phyloP scores from a whole-genome alignment of 1,140 invertebrate genomes.

The Berghia stephanieae region DNA sequence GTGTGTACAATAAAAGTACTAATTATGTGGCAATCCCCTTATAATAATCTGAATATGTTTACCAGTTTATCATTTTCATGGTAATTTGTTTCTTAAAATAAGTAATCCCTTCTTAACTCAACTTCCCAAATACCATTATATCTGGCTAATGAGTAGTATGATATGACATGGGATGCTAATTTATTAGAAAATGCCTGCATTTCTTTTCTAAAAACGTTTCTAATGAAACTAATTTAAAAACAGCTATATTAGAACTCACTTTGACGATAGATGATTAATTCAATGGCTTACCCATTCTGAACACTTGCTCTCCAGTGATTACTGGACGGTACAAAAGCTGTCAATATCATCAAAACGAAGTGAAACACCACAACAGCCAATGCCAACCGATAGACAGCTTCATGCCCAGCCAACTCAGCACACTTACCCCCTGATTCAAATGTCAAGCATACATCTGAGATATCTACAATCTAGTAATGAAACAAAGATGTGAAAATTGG shows the following conservation, averaged over 20 bases:
- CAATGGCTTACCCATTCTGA: constrained; percentile 65
- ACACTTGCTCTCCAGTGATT: constrained; percentile 64
- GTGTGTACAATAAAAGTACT: no score
- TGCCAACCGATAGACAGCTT: constrained; percentile 68
- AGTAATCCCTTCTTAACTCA: background rate
- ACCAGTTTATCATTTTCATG: no score
- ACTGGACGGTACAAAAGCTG: constrained; percentile 63
- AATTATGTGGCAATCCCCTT: no score
- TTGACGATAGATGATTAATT: background rate
- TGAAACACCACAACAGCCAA: constrained; percentile 66
- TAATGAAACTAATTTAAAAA: no score
- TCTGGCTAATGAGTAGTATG: background rate
- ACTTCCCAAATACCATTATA: background rate
- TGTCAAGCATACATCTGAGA: background rate
- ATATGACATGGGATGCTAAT: background rate
- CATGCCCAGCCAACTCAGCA: constrained; percentile 64
- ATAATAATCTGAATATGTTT: no score
- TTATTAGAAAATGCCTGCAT: background rate
- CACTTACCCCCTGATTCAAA: constrained; percentile 44
- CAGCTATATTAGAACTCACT: no score
- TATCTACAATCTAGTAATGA: constrained; percentile 2
- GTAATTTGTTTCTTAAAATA: no score
- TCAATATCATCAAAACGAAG: constrained; percentile 62
- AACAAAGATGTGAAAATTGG: background rate
- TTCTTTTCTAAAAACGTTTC: no score